These are phyloP conservation scores for Drosophila emarginata DNA, from an alignment of 2,888 invertebrate genomes.

Conservation along the genomic window DNA sequence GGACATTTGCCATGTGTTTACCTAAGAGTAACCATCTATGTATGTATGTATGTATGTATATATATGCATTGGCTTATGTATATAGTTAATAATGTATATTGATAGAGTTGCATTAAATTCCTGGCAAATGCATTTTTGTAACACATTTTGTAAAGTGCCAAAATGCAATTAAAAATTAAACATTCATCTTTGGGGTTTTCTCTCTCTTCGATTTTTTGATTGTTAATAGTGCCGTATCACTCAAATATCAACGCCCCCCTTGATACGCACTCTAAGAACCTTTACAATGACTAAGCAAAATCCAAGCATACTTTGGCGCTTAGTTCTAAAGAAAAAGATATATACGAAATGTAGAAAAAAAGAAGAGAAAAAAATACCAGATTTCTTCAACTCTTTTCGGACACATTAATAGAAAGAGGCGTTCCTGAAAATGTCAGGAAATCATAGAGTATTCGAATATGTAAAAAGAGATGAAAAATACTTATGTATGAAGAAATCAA, in stretches of 20 bases:
- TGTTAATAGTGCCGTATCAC: constrained; percentile 74
- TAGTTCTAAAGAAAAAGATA: constrained; percentile 64
- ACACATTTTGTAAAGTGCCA: constrained; percentile 35
- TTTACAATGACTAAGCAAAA: constrained; percentile 39
- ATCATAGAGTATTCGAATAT: constrained; percentile 47
- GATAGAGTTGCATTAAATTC: constrained; percentile 34
- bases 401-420: constrained; percentile 75
- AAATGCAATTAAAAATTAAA: constrained; percentile 37
- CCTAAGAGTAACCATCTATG: constrained; percentile 26
- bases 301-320: constrained; percentile 51
- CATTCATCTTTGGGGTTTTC: constrained; percentile 12
- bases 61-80: constrained; percentile 55
- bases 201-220: constrained; percentile 25
- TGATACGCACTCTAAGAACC: constrained; percentile 47
- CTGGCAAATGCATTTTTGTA: constrained; percentile 22
- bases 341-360: constrained; percentile 50
- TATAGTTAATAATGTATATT: constrained; percentile 45
- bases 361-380: background rate
- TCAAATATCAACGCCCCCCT: constrained; percentile 76
- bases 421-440: constrained; percentile 65
- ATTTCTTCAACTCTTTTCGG: constrained; percentile 51
- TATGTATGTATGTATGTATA: constrained; percentile 51
- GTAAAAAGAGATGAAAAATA: constrained; percentile 34
- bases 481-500: constrained; percentile 54
- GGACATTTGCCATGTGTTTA: background rate